Base-by-base conservation (phyloP, 1,140 invertebrate genomes). In the Vanessa tameamea region DNA sequence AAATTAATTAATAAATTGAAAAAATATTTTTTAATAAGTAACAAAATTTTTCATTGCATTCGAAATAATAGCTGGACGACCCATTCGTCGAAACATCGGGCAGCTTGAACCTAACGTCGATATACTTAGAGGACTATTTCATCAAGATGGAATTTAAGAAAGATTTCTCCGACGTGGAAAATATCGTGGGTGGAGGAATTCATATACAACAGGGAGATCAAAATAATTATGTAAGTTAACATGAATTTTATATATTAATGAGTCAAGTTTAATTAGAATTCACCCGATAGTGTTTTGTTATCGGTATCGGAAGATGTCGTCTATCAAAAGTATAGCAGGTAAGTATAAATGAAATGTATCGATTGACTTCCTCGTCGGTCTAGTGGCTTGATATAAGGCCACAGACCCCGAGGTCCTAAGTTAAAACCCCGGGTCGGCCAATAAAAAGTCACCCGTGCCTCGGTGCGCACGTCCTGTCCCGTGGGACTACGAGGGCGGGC, bases 151-250 rank as follows among this genome's bases (percentile, higher is more conserved):
- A 93, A 55, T 94, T 95, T 9, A 95, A 95, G 72, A 96, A 96
- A 78, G 95, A 96, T 81, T 95, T 96, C 63, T 94, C 94, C 0
- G 94, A 94, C 26, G 84, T 90, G 0, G 95, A 95, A 73, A 96
- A 95, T 53, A 82, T 93, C 8, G 69, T 96, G 0, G 93, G 94
- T 6, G 90, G 94, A 12, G 94, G 94, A 1, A 93, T 94, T 48
- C 93, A 94, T 64, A 89, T 94, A 43, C 87, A 90, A 48, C 91
- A 93, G 47, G 92, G 92, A 0, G 78, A 87, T 8, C 86, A 93
- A 59, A 89, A 87, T 75, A 93, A 93, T 76, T 93, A 91, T 77
- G 92, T 93, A 78, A 90, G 91, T 92, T 26, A 51, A 11, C 37
- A 9, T 11, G 5, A 6, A 67, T 31, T 50, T 31, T 9, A 23